These are phyloP conservation scores for Diplodus sargus DNA, from an alignment of 2,797 vertebrate genomes.

Conservation along the genomic window DNA sequence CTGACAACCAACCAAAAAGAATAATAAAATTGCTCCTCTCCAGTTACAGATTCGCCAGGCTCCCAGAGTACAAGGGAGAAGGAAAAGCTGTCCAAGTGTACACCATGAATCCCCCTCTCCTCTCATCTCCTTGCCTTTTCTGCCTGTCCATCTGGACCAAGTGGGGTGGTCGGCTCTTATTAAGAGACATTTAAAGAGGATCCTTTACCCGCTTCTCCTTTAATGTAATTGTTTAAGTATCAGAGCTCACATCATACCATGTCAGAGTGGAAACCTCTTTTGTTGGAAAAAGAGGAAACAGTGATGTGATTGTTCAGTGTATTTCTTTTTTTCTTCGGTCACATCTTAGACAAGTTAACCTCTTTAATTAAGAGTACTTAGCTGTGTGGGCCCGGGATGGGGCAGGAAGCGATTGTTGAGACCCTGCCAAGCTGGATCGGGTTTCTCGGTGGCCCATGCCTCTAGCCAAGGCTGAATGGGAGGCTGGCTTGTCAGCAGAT, in stretches of 20 bases:
- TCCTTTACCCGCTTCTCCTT: conserved; percentile 72
- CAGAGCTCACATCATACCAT: conserved; percentile 75
- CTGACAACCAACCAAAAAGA: conserved; percentile 82
- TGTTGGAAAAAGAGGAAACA: conserved; percentile 78
- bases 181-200: conserved; percentile 77
- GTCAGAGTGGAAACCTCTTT: conserved; percentile 77
- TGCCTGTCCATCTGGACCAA: conserved; percentile 68
- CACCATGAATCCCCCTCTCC: conserved; percentile 62
- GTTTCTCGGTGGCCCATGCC: conserved; percentile 83
- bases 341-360: conserved; percentile 87
- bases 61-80: conserved; percentile 53
- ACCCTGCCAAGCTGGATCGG: conserved; percentile 85
- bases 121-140: conserved; percentile 54
- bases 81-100: conserved; percentile 62
- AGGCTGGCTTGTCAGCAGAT: conserved; percentile 89
- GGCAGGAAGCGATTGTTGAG: conserved; percentile 86
- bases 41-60: conserved; percentile 69
- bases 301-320: conserved; percentile 78
- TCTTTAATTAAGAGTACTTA: conserved; percentile 85
- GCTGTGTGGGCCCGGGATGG: conserved; percentile 81
- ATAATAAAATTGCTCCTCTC: conserved; percentile 78
- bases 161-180: conserved; percentile 70
- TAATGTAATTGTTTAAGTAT: conserved; percentile 82
- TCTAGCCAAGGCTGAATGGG: conserved; percentile 86
- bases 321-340: conserved; percentile 73